Percentiles rank a stretch among this genome's conserved stretches.
Evolutionary conservation across 30 jellyfish, hydroid and myxozoan genomes (phyloP).

Genomic region (Morbakka virulenta): DNA sequence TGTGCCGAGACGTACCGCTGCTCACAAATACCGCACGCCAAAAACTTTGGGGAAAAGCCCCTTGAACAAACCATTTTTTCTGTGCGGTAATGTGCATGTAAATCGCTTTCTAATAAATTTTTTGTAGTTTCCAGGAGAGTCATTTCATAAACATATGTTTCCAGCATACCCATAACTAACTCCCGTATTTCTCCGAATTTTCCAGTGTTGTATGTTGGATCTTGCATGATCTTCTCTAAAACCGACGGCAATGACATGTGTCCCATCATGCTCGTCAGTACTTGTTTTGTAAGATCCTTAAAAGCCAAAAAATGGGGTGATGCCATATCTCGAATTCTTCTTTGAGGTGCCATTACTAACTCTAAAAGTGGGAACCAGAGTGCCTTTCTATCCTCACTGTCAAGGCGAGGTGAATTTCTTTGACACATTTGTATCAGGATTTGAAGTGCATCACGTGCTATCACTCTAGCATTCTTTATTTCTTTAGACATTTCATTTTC

Average conservation of each 20-base stretch:
- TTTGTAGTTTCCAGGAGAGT: slow-evolving; percentile 92
- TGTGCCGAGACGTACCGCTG: slow-evolving; percentile 55
- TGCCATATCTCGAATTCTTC: slow-evolving; percentile 73
- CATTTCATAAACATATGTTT: slow-evolving; percentile 87
- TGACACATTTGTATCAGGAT: slow-evolving; percentile 70
- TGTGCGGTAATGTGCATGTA: slow-evolving; percentile 79
- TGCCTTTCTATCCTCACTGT: slow-evolving; percentile 90
- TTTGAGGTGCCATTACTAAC: slow-evolving; percentile 96
- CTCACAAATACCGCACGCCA: slow-evolving; percentile 60
- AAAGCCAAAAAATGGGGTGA: slow-evolving; percentile 83
- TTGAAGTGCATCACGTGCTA: slow-evolving; percentile 35
- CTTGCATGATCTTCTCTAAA: slow-evolving; percentile 92
- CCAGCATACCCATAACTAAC: slow-evolving; percentile 91
- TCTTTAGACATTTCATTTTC: slow-evolving; percentile 59
- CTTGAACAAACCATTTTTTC: slow-evolving; percentile 57
- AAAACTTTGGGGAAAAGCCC: slow-evolving; percentile 64
- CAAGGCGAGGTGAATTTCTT: slow-evolving; percentile 80
- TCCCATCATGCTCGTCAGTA: slow-evolving; percentile 94
- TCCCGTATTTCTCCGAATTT: slow-evolving; percentile 97
- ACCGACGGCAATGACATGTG: slow-evolving; percentile 93
- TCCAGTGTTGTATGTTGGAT: slow-evolving; percentile 95
- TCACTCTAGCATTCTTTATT: slow-evolving; percentile 34
- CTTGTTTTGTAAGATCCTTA: slow-evolving; percentile 92
- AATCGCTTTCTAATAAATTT: slow-evolving; percentile 72
- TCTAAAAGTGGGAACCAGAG: slow-evolving; percentile 96